phyloP scores from a whole-genome alignment of 2,797 vertebrate genomes.

The Pelochelys cantorii region DNA sequence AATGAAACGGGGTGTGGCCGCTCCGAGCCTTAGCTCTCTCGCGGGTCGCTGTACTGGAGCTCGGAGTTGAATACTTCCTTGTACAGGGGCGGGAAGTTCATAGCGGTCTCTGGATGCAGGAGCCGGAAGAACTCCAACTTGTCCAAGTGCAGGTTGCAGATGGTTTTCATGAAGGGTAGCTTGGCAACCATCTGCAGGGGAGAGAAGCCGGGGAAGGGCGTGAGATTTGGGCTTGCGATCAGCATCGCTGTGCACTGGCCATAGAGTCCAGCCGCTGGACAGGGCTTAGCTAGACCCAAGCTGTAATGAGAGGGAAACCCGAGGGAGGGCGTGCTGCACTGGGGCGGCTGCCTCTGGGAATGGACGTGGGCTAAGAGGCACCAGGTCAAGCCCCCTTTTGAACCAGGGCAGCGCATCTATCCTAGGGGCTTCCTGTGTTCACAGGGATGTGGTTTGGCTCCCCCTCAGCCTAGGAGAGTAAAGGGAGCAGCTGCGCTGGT shows the following conservation, averaged over 20 bases:
- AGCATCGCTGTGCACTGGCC: neutral
- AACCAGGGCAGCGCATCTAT: neutral
- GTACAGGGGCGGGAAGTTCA: constrained; percentile 91
- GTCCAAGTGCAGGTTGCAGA: constrained; percentile 93
- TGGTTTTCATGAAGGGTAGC: constrained; percentile 91
- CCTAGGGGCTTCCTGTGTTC: neutral
- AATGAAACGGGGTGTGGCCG: neutral
- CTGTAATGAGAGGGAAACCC: neutral
- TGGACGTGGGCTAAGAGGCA: neutral
- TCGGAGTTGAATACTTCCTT: constrained; percentile 92
- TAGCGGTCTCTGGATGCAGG: constrained; percentile 89
- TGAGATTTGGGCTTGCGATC: fast-evolving
- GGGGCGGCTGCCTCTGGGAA: neutral
- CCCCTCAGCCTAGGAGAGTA: neutral
- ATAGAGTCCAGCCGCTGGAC: neutral
- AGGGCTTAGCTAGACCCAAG: neutral
- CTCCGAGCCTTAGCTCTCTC: constrained; percentile 82
- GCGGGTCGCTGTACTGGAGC: constrained; percentile 88
- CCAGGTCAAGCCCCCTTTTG: neutral
- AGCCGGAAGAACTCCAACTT: constrained; percentile 94
- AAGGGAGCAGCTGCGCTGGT: neutral
- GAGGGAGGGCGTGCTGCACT: neutral
- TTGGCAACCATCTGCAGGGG: constrained; percentile 89
- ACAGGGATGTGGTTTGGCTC: neutral
- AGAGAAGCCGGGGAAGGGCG: neutral